Conservation (phyloP, 1,140 invertebrate species). For the Leptinotarsa lineolata region DNA sequence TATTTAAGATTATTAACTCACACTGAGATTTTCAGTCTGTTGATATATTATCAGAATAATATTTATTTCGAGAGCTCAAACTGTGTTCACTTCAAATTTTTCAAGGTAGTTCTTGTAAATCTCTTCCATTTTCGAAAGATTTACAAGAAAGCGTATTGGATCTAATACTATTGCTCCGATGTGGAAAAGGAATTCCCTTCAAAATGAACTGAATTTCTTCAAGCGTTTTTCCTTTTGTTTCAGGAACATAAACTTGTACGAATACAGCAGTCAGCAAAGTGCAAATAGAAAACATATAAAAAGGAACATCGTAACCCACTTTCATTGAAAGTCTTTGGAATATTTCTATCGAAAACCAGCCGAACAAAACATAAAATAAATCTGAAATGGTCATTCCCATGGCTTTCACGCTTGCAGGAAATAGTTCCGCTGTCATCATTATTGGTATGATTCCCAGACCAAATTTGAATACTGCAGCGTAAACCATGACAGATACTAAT, state of each 20-base stretch:
- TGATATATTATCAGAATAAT: no score
- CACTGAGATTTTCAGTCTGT: no score
- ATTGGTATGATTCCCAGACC: conserved; percentile 65
- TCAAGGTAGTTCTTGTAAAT: no score
- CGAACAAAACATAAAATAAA: conserved; percentile 52
- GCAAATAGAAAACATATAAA: conserved; percentile 69
- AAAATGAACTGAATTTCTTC: no score
- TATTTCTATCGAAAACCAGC: conserved; percentile 71
- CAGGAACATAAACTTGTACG: conserved; percentile 69
- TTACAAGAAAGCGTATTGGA: conserved; percentile 1
- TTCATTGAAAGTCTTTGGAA: conserved; percentile 63
- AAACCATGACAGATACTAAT: conserved; percentile 42
- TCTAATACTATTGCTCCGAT: conserved; percentile 21
- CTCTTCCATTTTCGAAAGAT: neutral
- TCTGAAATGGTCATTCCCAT: conserved; percentile 50
- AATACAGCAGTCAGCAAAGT: conserved; percentile 65
- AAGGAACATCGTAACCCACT: conserved; percentile 61
- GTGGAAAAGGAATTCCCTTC: conserved; percentile 29
- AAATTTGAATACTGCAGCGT: conserved; percentile 43
- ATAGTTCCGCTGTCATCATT: conserved; percentile 67
- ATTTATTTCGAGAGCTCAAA: no score
- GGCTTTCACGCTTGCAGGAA: conserved; percentile 63
- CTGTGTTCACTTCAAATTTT: no score
- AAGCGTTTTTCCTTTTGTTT: conserved; percentile 83
- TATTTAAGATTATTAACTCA: no score